Percentiles rank a stretch among this genome's conserved stretches.
These are phyloP conservation scores for Forbesichthys papilliferus DNA, from an alignment of 2,113 vertebrate species.

Conservation along the genomic window DNA sequence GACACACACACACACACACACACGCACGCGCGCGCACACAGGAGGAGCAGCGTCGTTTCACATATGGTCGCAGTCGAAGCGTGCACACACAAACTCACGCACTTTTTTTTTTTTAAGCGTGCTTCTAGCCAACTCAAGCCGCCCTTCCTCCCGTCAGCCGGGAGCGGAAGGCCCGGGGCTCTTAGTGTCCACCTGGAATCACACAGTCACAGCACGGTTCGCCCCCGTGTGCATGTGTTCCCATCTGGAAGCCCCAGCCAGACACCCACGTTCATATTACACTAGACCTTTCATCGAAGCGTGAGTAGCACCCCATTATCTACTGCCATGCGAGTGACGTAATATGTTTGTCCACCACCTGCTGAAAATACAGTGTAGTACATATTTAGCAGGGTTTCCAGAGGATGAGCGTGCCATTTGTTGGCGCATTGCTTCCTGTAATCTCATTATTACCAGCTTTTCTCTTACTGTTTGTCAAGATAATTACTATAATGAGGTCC, in stretches of 20 bases:
- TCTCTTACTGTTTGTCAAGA: not conserved
- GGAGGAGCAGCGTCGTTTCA: constrained; percentile 12
- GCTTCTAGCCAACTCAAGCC: constrained; percentile 15
- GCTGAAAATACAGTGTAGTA: not conserved
- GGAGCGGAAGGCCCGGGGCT: constrained; percentile 28
- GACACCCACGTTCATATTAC: constrained; percentile 21
- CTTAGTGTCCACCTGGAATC: constrained; percentile 44
- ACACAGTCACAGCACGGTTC: constrained; percentile 41
- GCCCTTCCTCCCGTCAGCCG: constrained; percentile 50
- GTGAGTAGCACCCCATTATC: constrained; percentile 7
- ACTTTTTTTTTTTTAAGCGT: too few relatives aligned
- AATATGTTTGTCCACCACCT: not conserved
- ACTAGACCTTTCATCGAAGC: constrained; percentile 6
- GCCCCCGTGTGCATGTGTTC: constrained; percentile 15
- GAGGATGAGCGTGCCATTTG: not conserved
- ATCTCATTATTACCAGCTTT: not conserved
- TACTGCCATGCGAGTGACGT: too few relatives aligned
- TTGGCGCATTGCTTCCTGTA: not conserved
- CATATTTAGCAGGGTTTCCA: not conserved
- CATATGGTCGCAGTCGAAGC: constrained; percentile 27
- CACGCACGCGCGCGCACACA: constrained; percentile 28
- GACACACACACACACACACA: constrained; percentile 30
- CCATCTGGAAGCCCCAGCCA: constrained; percentile 23
- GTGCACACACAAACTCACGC: constrained; percentile 29
- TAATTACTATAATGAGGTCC: constrained; percentile 14